These are phyloP conservation scores for Lordiphosa collinella DNA, from an alignment of 1,140 invertebrate genomes.

Conservation along the genomic window DNA sequence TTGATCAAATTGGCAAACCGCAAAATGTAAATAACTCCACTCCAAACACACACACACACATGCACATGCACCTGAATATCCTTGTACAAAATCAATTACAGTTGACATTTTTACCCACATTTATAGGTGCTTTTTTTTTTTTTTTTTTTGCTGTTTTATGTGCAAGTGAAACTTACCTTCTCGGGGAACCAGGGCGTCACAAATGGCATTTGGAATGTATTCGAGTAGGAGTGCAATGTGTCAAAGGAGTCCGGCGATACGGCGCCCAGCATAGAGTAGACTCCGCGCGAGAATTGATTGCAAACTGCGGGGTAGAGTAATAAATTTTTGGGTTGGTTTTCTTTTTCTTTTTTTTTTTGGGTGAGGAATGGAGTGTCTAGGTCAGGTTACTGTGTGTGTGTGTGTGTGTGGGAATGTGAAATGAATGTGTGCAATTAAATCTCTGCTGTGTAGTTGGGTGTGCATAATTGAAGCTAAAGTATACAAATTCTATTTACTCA, in stretches of 20 bases:
- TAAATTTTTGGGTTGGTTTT: constrained; percentile 50
- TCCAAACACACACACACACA: constrained; percentile 11
- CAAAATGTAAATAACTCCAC: constrained; percentile 39
- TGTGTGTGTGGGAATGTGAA: constrained; percentile 6
- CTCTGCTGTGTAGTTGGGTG: constrained; percentile 23
- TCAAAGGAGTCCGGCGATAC: constrained; percentile 96
- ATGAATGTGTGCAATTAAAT: constrained; percentile 64
- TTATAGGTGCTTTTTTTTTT: constrained; percentile 10
- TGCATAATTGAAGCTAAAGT: constrained; percentile 7
- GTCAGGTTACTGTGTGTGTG: constrained; percentile 26
- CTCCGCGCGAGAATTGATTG: constrained; percentile 93
- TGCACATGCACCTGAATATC: constrained; percentile 14
- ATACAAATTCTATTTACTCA: constrained; percentile 86
- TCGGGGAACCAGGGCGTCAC: constrained; percentile 96
- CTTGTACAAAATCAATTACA: constrained; percentile 64
- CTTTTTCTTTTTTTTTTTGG: constrained; percentile 9
- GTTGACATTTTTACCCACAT: constrained; percentile 34
- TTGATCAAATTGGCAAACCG: constrained; percentile 18
- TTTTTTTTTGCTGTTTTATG: constrained; percentile 7
- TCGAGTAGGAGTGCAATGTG: constrained; percentile 96
- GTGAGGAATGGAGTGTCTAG: constrained; percentile 38
- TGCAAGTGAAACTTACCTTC: constrained; percentile 84
- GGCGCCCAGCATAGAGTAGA: constrained; percentile 94
- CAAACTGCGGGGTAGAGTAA: constrained; percentile 86
- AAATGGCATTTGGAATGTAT: constrained; percentile 98